Evolutionary conservation across 2,888 invertebrate species (phyloP), one percentile per base, ranked within the genome.

Genomic region (Tortrix viridana): DNA sequence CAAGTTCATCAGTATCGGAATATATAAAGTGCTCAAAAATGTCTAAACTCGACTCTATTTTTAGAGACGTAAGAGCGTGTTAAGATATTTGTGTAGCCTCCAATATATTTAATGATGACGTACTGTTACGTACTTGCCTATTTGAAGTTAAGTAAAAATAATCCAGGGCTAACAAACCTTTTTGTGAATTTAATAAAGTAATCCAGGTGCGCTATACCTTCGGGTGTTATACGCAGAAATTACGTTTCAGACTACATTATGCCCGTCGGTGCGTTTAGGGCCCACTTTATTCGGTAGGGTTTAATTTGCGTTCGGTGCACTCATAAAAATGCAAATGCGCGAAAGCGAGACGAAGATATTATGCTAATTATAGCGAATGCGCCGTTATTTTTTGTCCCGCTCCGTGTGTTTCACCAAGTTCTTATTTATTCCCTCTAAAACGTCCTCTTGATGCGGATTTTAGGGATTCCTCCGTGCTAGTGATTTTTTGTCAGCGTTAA

Each of bases 241-340:
- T 49, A 49, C 32, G 47, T 47, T 47, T 37, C 26, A 12, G 59
- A 50, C 37, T 43, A 18, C 50, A 43, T 43, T 43, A 44, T 12
- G 41, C 16, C 38, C 12, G 46, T 47, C 20, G 32, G 32, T 57
- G 20, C 23, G 54, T 20, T 43, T 32, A 32, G 47, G 32, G 26
- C 41, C 49, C 37, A 32, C 23, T 48, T 23, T 38, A 26, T 41
- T n/a, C 48, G 49, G 49, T 43, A 18, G 38, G 50, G 48, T 48
- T 49, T 71, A 73, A 71, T 66, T 68, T 65, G 67, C 67, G 71
- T 69, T 71, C 68, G 73, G 69, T 73, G 79, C 75, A 75, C 69
- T 80, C 77, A 80, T 81, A 79, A 81, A 81, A 80, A 81, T 81
- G 81, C 76, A 80, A 81, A 81, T 81, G 60, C 22, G 38, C 46